Base-by-base conservation (phyloP, 2,797 vertebrate genomes). In the Cyprinella venusta region DNA sequence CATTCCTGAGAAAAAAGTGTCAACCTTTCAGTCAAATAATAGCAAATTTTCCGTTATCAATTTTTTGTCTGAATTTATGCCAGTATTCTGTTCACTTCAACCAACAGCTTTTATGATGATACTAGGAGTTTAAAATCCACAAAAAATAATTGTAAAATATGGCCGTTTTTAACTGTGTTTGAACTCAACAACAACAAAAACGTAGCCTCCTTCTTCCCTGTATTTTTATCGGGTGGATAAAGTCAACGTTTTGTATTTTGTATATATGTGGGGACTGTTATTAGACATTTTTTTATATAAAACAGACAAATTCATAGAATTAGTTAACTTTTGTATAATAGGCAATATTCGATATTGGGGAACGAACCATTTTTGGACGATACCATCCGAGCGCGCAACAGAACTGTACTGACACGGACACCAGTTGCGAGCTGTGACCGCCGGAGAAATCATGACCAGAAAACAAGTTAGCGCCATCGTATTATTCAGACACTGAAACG, bases 391-490 rank as follows among this genome's bases (percentile, higher is more conserved):
- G 54, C 54, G 15, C 45, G 52, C 19, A 18, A 16, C 24, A 48
- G 71, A 42, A 30, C 13, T 26, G 24, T 26, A 74, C 61, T 26
- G 16, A 75, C 21, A 65, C 71, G 15, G n/a, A 81, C 42, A 74
- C 42, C 42, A 52, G 42, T 19, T 80, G 54, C 64, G 68, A 61
- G 24, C 78, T 48, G 79, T 24, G 65, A 56, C 19, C 19, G n/a
- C 19, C 19, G 16, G 54, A 48, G 30, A n/a, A 6, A 33, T 15
- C 59, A 61, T 15, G 59, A 26, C 59, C 26, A 33, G 26, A 63
- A 19, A n/a, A 74, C 70, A 65, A 40, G 33, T 50, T 50, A 50
- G 79, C 67, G 38, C 68, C 79, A 36, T 56, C 40, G 54, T 40
- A 52, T 40, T 15, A 64, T 26, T 63, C 40, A 81, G 24, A 59